phyloP scores from a whole-genome alignment of 2,888 invertebrate species.

The Caenorhabditis sp. region DNA sequence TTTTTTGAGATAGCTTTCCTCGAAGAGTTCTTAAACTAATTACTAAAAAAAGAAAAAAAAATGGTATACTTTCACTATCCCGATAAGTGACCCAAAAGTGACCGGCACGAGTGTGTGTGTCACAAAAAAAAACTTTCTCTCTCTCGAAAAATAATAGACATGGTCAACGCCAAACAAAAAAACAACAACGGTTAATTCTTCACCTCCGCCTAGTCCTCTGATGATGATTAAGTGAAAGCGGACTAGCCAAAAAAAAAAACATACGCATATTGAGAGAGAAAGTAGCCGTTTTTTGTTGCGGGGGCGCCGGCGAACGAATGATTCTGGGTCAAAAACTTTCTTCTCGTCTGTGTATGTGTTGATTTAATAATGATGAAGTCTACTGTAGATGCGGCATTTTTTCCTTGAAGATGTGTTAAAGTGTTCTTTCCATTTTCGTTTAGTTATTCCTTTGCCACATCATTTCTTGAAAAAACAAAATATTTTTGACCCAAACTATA shows the following conservation, averaged over 20 bases:
- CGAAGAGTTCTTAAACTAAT: not conserved
- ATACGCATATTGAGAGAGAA: not conserved
- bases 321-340: slow-evolving; percentile 6
- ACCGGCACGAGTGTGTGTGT: not conserved
- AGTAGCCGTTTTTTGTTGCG: not conserved
- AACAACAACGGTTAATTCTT: not conserved
- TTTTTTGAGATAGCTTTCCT: too few relatives aligned
- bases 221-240: slow-evolving; percentile 1
- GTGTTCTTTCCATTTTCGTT: not conserved
- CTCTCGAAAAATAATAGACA: not conserved
- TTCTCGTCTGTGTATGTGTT: not conserved
- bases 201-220: not conserved
- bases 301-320: not conserved
- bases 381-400: not conserved
- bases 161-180: not conserved
- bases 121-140: not conserved
- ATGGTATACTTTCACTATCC: slow-evolving; percentile 1
- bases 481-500: not conserved
- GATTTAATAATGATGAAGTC: not conserved
- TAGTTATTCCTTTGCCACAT: not conserved
- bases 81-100: slow-evolving; percentile 8
- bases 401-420: too few relatives aligned
- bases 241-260: slow-evolving; percentile 1
- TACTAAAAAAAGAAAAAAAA: not conserved
- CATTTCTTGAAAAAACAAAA: not conserved